Conservation (phyloP, 2,113 vertebrate genomes). For the Varanus komodoensis region DNA sequence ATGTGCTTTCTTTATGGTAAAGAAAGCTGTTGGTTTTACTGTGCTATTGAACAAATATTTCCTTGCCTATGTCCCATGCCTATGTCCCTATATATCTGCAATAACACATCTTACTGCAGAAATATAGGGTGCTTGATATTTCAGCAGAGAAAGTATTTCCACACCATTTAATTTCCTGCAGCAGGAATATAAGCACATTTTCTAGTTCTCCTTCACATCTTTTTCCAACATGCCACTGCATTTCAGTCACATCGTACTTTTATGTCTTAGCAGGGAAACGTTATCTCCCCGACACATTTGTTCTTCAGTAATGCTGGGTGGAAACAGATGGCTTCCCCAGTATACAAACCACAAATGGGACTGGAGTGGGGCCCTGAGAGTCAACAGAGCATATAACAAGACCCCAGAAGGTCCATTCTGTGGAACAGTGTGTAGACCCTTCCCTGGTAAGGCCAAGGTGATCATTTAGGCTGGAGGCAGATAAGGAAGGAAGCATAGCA, state of each 20-base stretch:
- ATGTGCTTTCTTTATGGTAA: not conserved
- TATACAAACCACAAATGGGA: not conserved
- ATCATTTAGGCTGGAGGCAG: not conserved
- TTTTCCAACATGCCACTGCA: not conserved
- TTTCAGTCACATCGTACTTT: not conserved
- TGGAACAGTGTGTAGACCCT: not conserved
- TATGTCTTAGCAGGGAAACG: not conserved
- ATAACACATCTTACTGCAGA: not conserved
- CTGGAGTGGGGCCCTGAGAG: not conserved
- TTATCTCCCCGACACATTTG: not conserved
- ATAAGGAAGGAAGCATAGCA: too few species aligned
- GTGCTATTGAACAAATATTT: not conserved
- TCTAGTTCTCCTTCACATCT: not conserved
- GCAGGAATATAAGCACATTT: not conserved
- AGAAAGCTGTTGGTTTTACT: not conserved
- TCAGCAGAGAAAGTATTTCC: not conserved
- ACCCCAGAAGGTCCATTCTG: not conserved
- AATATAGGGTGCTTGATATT: not conserved
- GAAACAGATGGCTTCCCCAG: not conserved
- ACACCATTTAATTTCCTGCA: not conserved
- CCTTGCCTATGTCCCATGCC: not conserved
- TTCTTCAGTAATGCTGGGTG: not conserved
- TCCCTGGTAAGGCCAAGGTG: too few species aligned
- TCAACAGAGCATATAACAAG: not conserved
- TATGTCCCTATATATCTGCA: too few species aligned